Base-by-base conservation (phyloP, 2,797 vertebrate species). In the Acanthopagrus latus region DNA sequence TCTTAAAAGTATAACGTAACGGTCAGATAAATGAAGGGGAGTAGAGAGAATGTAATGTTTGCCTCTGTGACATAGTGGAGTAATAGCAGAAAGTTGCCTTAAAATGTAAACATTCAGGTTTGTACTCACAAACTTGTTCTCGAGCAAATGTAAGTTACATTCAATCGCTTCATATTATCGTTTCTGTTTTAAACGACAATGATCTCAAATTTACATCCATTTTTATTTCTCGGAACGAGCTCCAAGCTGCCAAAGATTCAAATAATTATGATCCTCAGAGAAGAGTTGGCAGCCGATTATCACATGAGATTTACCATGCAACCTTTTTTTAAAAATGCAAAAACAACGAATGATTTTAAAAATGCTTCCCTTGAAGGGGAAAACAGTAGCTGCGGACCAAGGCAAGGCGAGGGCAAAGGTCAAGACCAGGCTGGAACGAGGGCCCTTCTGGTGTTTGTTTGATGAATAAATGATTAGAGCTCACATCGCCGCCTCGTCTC, bases 381-480 rank as follows among this genome's bases (percentile, higher is more conserved):
- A 11, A 58, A 4, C 7, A 3, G 12, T 47, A 52, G 14, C 71
- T 57, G 3, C 13, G 27, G 3, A 65, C 8, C 44, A n/a, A n/a
- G n/a, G n/a, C n/a, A n/a, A n/a, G n/a, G n/a, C n/a, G 23, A 57
- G 51, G 25, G 18, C 54, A 66, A 56, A 62, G 29, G 56, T 50
- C 71, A 63, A 4, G 9, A 25, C 54, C 44, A 55, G 2, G 41
- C 52, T 38, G 25, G 18, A 55, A 33, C 20, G 8, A 60, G n/a
- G 47, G 1, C 13, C 33, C 33, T 23, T 5, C 9, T 44, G 1
- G 10, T 52, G 16, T 23, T 58, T 47, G 3, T 10, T 52, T 2
- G 25, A 23, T 3, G 10, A 50, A 62, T 47, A 20, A 17, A 29
- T 14, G 7, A 50, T 29, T 27, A 56, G 57, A 48, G 38, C 38